phyloP scores from a whole-genome alignment of 35 echinoderm and acorn worm genomes.

The Diadema setosum region DNA sequence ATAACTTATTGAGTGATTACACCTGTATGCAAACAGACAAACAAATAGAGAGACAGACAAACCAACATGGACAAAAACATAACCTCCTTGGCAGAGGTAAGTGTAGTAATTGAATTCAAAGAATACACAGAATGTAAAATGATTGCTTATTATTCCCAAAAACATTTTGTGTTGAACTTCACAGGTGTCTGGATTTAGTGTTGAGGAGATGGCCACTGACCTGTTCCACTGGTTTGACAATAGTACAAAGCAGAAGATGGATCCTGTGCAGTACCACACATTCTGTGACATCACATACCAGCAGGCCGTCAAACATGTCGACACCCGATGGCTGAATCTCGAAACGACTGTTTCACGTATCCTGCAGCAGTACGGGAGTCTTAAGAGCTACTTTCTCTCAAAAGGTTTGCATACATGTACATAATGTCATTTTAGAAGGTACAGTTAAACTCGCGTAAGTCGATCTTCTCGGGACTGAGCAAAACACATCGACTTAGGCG shows the following conservation, averaged over 20 bases:
- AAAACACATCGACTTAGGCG: too few species aligned
- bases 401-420: background rate
- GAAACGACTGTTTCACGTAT: background rate
- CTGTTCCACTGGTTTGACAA: slow-evolving; percentile 5
- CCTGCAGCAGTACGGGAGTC: background rate
- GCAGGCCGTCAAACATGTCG: background rate
- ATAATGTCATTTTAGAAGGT: too few species aligned
- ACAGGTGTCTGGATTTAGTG: background rate
- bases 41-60: too few species aligned
- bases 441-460: too few species aligned
- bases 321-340: background rate
- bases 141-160: background rate
- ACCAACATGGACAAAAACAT: too few species aligned
- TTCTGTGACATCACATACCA: background rate
- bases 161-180: background rate
- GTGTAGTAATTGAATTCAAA: background rate
- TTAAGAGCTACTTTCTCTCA: background rate
- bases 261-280: background rate
- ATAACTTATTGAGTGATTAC: too few species aligned
- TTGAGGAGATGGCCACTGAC: background rate
- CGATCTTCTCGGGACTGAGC: too few species aligned
- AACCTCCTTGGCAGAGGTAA: too few species aligned
- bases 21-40: too few species aligned
- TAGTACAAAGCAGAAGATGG: background rate
- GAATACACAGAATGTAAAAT: background rate